Conservation (phyloP, 2,888 invertebrate species). For the Odontomyia ornata region DNA sequence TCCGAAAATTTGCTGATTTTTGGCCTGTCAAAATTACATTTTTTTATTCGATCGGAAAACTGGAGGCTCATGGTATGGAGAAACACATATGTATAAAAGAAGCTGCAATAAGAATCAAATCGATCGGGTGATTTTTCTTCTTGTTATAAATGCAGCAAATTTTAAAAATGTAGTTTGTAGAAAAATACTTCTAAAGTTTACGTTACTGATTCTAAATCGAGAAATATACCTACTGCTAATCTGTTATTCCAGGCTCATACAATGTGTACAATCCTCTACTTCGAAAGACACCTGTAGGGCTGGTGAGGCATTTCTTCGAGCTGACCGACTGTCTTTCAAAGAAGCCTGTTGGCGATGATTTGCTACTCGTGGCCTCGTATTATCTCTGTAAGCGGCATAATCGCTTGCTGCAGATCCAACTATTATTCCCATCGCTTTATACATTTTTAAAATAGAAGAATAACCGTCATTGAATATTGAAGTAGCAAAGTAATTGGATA, state of each 20-base stretch:
- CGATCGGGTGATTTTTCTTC: background rate
- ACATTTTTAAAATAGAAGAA: slow-evolving; percentile 23
- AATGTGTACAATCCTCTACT: background rate
- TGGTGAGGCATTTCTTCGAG: background rate
- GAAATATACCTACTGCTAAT: background rate
- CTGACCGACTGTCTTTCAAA: background rate
- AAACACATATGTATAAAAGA: background rate
- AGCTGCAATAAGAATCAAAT: background rate
- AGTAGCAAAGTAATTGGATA: too few relatives aligned
- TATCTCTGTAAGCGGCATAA: slow-evolving; percentile 28
- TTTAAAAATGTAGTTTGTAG: background rate
- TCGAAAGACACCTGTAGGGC: background rate
- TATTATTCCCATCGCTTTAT: slow-evolving; percentile 29
- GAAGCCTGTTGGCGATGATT: background rate
- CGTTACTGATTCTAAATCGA: background rate
- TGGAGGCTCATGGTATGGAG: too few relatives aligned
- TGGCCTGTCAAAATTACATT: background rate
- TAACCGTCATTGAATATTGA: slow-evolving; percentile 23
- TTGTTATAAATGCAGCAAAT: background rate
- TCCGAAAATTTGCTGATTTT: background rate
- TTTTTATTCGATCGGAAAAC: background rate
- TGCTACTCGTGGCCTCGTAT: background rate
- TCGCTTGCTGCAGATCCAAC: slow-evolving; percentile 37
- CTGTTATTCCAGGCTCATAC: background rate
- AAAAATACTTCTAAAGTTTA: background rate